Evolutionary conservation across 2,797 vertebrate species (phyloP).

Genomic region (Anguilla pacifica): DNA sequence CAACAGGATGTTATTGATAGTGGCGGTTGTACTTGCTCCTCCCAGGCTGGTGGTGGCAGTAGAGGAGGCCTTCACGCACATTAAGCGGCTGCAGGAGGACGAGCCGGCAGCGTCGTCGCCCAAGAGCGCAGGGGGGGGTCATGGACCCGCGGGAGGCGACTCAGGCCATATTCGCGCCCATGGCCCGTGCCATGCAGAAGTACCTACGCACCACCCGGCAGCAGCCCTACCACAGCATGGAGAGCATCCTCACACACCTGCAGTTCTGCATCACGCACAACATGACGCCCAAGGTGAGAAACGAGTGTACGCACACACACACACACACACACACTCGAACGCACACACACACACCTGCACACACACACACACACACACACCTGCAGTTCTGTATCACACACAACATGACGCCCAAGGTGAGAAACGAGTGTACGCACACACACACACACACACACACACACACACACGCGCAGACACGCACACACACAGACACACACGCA

Average conservation of each 20-base stretch:
- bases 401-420: background rate
- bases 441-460: background rate
- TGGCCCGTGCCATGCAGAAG: no score
- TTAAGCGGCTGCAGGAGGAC: conserved; percentile 90
- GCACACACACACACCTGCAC: no score
- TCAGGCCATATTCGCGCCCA: conserved; percentile 77
- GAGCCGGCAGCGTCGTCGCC: conserved; percentile 72
- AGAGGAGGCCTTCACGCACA: conserved; percentile 95
- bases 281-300: conserved; percentile 91
- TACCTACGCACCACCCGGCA: no score
- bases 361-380: background rate
- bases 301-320: background rate
- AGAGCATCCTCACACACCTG: conserved; percentile 96
- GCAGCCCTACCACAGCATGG: conserved; percentile 97
- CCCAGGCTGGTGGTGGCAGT: conserved; percentile 79
- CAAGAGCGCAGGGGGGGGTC: conserved; percentile 84
- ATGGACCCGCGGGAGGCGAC: conserved; percentile 95
- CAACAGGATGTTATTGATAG: no score
- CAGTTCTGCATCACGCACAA: conserved; percentile 97
- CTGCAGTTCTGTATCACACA: no score
- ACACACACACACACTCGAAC: background rate
- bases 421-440: background rate
- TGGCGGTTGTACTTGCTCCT: no score
- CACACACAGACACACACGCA: no score
- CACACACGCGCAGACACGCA: background rate